These are phyloP conservation scores for Ophioninae sp. DNA, from an alignment of 2,888 invertebrate species.

Conservation along the genomic window DNA sequence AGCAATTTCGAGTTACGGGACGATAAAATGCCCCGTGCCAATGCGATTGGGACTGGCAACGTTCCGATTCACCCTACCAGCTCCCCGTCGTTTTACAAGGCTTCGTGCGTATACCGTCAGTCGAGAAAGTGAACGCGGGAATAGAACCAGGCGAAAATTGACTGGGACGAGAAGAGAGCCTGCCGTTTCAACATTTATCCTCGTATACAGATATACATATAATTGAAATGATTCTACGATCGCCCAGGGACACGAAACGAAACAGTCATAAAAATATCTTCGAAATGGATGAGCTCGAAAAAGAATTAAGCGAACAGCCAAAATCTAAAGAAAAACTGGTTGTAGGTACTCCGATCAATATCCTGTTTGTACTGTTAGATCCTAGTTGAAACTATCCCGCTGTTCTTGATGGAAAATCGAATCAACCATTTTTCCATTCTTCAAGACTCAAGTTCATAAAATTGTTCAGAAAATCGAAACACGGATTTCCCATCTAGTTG, in stretches of 20 bases:
- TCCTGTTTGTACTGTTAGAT: not conserved
- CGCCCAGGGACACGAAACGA: slow-evolving; percentile 59
- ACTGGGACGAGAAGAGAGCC: not conserved
- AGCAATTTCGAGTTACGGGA: slow-evolving; percentile 72
- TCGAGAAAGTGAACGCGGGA: slow-evolving; percentile 14
- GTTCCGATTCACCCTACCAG: slow-evolving; percentile 32
- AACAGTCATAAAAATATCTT: slow-evolving; percentile 62
- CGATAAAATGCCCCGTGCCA: slow-evolving; percentile 71
- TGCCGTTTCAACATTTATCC: slow-evolving; percentile 11
- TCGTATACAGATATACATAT: slow-evolving; percentile 19
- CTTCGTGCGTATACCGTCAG: slow-evolving; percentile 13
- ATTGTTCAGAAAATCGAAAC: not conserved
- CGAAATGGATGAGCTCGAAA: slow-evolving; percentile 52
- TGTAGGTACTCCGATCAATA: not conserved
- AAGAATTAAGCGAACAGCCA: slow-evolving; percentile 46
- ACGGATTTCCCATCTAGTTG: not conserved
- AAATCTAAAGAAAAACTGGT: slow-evolving; percentile 10
- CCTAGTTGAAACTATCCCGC: not conserved
- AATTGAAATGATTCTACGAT: slow-evolving; percentile 60
- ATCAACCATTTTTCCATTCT: not conserved
- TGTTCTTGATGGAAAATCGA: not conserved
- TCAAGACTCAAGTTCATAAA: not conserved
- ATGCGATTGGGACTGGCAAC: slow-evolving; percentile 58
- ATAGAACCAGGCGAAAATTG: slow-evolving; percentile 23
- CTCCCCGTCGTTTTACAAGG: slow-evolving; percentile 55